Evolutionary conservation across 2,888 invertebrate species (phyloP).

Genomic region (Scrobipalpa costella): DNA sequence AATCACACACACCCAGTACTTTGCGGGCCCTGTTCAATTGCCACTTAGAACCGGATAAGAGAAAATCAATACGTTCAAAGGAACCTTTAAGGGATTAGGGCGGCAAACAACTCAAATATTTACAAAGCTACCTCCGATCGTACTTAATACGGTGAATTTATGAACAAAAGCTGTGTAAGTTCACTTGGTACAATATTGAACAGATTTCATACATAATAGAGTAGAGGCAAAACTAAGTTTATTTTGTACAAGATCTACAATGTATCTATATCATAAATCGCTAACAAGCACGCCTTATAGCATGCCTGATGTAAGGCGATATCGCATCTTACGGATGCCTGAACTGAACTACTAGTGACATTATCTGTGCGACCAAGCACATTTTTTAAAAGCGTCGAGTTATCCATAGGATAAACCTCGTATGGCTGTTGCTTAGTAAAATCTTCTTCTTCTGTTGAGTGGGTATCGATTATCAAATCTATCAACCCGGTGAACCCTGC

Average conservation of each 20-base stretch:
- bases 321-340: not conserved
- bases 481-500: no score
- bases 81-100: slow-evolving; percentile 1
- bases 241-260: not conserved
- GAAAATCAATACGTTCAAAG: slow-evolving; percentile 8
- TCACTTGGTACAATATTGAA: not conserved
- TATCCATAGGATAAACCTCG: no score
- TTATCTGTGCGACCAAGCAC: no score
- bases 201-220: not conserved
- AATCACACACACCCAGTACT: not conserved
- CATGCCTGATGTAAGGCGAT: not conserved
- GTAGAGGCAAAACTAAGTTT: not conserved
- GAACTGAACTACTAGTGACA: no score
- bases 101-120: slow-evolving; percentile 22
- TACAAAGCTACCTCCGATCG: slow-evolving; percentile 14
- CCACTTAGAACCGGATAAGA: slow-evolving; percentile 5
- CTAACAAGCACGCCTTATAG: no score
- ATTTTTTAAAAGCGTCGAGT: no score
- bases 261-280: not conserved
- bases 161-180: slow-evolving; percentile 8
- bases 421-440: no score
- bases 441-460: no score
- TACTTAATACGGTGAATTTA: not conserved
- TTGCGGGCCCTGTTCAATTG: not conserved
- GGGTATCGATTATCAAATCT: no score